phyloP scores from a whole-genome alignment of 2,888 invertebrate genomes.

The Aproaerema taeniolella region DNA sequence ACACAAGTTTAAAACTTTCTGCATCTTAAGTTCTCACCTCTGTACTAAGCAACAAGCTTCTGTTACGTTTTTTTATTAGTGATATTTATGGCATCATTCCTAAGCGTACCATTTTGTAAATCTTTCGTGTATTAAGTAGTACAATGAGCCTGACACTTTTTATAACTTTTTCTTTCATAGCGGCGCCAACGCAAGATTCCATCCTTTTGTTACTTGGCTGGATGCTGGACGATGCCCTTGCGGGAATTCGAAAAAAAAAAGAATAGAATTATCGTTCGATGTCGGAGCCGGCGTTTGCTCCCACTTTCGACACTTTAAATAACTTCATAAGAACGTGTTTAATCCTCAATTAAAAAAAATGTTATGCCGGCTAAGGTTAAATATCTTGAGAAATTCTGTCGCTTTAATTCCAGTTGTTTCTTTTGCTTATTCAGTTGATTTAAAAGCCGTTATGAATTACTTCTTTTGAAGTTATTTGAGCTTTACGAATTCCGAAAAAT shows the following conservation, averaged over 20 bases:
- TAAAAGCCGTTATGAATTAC: not conserved
- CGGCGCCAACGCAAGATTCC: slow-evolving; percentile 26
- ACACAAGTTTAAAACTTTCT: too few species aligned
- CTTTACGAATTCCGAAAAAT: too few species aligned
- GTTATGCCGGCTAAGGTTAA: slow-evolving; percentile 31
- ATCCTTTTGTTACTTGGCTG: slow-evolving; percentile 28
- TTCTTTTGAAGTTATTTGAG: too few species aligned
- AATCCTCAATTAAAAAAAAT: slow-evolving; percentile 27
- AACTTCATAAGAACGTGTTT: slow-evolving; percentile 31
- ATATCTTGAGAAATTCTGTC: slow-evolving; percentile 42
- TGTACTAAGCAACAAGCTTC: too few species aligned
- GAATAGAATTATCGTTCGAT: slow-evolving; percentile 9
- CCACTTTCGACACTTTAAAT: too few species aligned
- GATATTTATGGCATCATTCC: slow-evolving; percentile 40
- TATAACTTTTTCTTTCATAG: slow-evolving; percentile 21
- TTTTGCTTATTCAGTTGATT: slow-evolving; percentile 13
- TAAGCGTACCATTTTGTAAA: slow-evolving; percentile 25
- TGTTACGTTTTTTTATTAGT: slow-evolving; percentile 12
- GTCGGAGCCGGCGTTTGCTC: slow-evolving; percentile 22
- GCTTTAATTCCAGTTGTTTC: slow-evolving; percentile 25
- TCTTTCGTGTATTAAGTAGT: slow-evolving; percentile 36
- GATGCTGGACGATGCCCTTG: slow-evolving; percentile 31
- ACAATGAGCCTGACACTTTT: slow-evolving; percentile 49
- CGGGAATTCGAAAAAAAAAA: slow-evolving; percentile 19
- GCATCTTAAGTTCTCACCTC: too few species aligned